Evolutionary conservation across 1,140 invertebrate genomes (phyloP), one percentile per base, ranked within the genome.

Genomic region (Mactra quadrangularis): DNA sequence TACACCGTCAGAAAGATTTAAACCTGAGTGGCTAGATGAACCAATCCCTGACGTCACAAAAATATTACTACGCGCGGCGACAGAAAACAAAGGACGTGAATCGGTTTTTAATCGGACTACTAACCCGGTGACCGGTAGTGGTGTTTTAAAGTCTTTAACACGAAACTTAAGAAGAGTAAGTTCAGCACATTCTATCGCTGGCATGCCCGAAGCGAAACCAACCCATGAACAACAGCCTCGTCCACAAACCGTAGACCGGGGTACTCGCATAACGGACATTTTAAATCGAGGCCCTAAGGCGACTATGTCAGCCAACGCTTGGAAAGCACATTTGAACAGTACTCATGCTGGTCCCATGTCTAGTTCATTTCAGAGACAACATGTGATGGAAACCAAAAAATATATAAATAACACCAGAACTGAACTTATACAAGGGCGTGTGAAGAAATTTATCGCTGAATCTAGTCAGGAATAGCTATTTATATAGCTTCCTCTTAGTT

Each of bases 221-320:
- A 22, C 72, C 78, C 38, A 29, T 60, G 52, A 55, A 41, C 60
- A 31, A 64, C n/a, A n/a, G n/a, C 19, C 45, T 70, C 25, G 19
- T 0, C 52, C 78, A 13, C 47, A 47, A 3, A 50, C 50, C 17
- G 19, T 72, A 0, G 72, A 75, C 22, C 72, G 81, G 52, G 83
- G 84, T 75, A 83, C 87, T 11, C 76, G 85, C 25, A 79, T 90
- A 13, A 72, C 85, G 3, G 89, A 90, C 33, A 89, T 90, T 83
- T 53, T 89, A 38, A 90, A 86, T 68, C 85, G 87, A 55, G 64
- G 82, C 25, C 81, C 84, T 13, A 68, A 79, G 29, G 83, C 85
- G 22, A 86, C 88, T 0, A 70, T 90, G 57, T 87, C 88, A 3
- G 86, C 89, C 13, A 79, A 52, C 47, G 85, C 84, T 0, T 90